Evolutionary conservation across 2,797 vertebrate species (phyloP), one percentile per base, ranked within the genome.

Genomic region (Tinamus major): DNA sequence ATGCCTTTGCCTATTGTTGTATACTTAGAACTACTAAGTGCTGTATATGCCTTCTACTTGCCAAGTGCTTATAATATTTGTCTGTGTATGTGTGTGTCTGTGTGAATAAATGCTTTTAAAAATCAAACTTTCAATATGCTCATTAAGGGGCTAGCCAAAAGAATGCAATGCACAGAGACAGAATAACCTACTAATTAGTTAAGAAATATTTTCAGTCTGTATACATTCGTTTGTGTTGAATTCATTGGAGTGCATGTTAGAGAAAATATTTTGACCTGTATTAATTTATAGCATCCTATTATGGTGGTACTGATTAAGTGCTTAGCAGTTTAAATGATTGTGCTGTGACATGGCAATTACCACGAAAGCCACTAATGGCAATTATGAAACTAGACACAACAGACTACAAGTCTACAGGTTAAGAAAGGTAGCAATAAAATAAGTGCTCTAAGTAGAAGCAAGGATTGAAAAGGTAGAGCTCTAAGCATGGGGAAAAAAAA

Each of bases 311-410:
- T 12, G 48, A 23, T 48, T 48, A 48, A 48, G 48, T 48, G 19
- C 48, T 48, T 48, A 48, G 48, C 6, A 20, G 48, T 20, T 48
- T 55, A 44, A 80, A 76, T 71, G 76, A 64, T 42, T 35, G 51
- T 26, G 26, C 56, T 76, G 56, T 91, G 69, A 91, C 55, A n/a
- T 16, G 29, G 56, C 68, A 91, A 91, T 91, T 91, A 91, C 41
- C 26, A 35, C 15, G 29, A 53, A 80, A 37, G 55, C 63, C 14
- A 29, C 63, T 80, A 76, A 90, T 56, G 72, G 37, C 31, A 79
- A 29, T 6, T 64, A 46, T 13, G 56, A 49, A 79, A 87, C 1
- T 26, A 42, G 31, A 41, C 18, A 64, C 27, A 42, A 86, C 81
- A 19, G 7, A 12, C 13, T 71, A 33, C 2, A 79, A 86, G 17